Base-by-base conservation (phyloP, 2,888 invertebrate species). In the Boloria euphrosyne region DNA sequence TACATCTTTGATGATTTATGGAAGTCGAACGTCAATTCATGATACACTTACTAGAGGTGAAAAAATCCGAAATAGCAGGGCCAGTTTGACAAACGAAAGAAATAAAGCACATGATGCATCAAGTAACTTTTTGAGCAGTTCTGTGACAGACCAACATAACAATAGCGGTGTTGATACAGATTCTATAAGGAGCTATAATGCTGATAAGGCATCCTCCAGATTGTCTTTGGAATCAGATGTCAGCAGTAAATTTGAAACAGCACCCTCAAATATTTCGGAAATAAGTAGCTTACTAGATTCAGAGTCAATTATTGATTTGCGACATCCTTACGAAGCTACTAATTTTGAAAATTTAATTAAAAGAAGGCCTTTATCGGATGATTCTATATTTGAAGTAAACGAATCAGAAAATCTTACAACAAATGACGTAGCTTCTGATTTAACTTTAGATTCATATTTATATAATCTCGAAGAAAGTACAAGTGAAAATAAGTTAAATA, bases 311-410 rank as follows among this genome's bases (percentile, higher is more conserved):
- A 86, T 93, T 3, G 95, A 95, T 73, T 85, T 94, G 6, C 87
- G 94, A 66, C 84, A 90, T 77, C 80, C 86, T 2, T 80, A 85
- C 66, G 79, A 75, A 22, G 89, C 87, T 71, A 91, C 90, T 72
- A 93, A 94, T 69, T 91, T 94, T 50, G 94, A 95, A 75, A 90
- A 93, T 31, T 93, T 94, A 74, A 82, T 95, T 51, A 96, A 95
- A 76, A 90, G 96, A 59, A 89, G 96, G 72, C 96, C 96, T 0
- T 92, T 96, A 4, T 96, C 96, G 18, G 95, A 96, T 78, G 95
- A 96, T 75, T 95, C 95, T 57, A 87, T 95, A 51, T 95, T 95
- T 78, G 95, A 96, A 79, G 88, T 95, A 52, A 94, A 94, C 66
- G 93, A 94, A 13, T 84, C 94, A 18, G 93, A 93, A 73, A 92